These are phyloP conservation scores for Fulmarus glacialis DNA, from an alignment of 2,113 vertebrate genomes.

Conservation along the genomic window DNA sequence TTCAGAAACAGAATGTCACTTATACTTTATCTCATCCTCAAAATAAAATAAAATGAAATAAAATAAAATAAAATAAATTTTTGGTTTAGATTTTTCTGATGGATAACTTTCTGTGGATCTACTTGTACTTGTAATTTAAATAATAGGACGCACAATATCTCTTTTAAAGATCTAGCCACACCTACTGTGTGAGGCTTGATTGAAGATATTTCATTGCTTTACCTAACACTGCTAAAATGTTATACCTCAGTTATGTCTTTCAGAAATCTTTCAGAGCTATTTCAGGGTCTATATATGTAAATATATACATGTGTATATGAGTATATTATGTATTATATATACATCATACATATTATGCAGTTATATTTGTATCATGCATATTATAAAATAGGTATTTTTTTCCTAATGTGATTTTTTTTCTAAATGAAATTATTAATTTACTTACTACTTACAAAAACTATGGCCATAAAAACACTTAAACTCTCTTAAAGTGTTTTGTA, in stretches of 20 bases:
- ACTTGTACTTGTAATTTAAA: not conserved
- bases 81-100: not conserved
- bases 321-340: not conserved
- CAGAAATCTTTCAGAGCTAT: not conserved
- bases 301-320: not conserved
- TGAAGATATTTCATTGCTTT: not conserved
- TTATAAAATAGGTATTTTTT: not conserved
- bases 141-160: rapidly evolving
- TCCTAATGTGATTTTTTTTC: not conserved
- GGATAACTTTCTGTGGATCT: not conserved
- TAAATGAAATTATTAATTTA: not conserved
- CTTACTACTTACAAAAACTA: not conserved
- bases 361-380: not conserved
- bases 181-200: not conserved
- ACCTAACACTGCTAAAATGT: not conserved
- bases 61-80: not conserved
- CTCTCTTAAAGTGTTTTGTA: not conserved
- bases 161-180: not conserved
- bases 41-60: not conserved
- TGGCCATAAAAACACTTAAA: not conserved
- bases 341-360: not conserved
- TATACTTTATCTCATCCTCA: not conserved
- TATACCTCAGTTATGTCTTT: rapidly evolving
- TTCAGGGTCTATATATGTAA: not conserved
- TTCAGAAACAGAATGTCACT: not conserved